Percentiles rank a stretch among this genome's conserved stretches.
phyloP scores from a whole-genome alignment of 92 coral and sea anemone species.

The Phenganax subtilis region DNA sequence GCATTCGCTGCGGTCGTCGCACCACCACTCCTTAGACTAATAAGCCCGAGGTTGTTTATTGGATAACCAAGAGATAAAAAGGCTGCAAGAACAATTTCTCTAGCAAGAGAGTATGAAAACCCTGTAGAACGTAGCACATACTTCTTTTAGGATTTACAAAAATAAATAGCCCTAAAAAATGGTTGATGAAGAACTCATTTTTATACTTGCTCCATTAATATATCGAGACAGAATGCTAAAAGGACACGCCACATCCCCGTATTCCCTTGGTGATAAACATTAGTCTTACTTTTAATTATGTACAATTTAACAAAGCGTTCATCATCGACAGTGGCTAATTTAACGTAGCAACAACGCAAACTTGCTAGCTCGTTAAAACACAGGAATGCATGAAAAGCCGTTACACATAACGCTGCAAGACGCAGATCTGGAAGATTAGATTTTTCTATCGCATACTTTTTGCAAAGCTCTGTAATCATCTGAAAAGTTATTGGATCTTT shows the following conservation, averaged over 20 bases:
- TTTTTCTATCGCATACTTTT: constrained; percentile 27
- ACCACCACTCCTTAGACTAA: constrained; percentile 33
- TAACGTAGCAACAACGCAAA: constrained; percentile 45
- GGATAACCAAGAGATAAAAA: constrained; percentile 20
- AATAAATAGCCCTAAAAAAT: background rate
- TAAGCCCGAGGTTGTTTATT: constrained; percentile 17
- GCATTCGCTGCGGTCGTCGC: constrained; percentile 39
- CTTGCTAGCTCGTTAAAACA: constrained; percentile 43
- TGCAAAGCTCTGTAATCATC: constrained; percentile 30
- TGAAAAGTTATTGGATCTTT: constrained; percentile 50
- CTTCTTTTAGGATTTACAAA: background rate
- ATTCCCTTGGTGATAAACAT: background rate
- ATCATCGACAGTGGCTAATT: background rate
- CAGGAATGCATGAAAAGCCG: constrained; percentile 47
- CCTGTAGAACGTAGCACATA: constrained; percentile 16
- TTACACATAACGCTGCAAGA: constrained; percentile 49
- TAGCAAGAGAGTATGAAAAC: constrained; percentile 38
- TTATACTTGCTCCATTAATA: background rate
- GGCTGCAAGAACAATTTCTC: constrained; percentile 45
- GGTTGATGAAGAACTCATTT: background rate
- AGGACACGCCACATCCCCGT: background rate
- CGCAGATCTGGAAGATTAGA: constrained; percentile 36
- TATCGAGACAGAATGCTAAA: background rate
- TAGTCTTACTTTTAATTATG: background rate
- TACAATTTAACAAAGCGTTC: background rate